These are phyloP conservation scores for Pollenia griseotomentosa DNA, from an alignment of 2,888 invertebrate genomes.

Conservation along the genomic window DNA sequence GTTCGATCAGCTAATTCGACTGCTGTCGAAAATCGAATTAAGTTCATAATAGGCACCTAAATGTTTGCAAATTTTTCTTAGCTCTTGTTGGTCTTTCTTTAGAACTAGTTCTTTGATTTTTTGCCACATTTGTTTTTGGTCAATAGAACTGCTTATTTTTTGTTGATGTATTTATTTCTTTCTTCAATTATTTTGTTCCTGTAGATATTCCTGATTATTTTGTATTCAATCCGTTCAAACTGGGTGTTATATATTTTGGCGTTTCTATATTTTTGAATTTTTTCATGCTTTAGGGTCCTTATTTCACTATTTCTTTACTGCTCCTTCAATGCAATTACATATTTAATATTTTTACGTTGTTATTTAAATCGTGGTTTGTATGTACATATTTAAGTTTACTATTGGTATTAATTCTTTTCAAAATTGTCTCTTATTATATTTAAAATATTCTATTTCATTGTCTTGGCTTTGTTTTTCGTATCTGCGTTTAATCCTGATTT, in stretches of 20 bases:
- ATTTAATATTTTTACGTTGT: neutral
- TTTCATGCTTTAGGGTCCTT: neutral
- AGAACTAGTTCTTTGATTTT: too few species aligned
- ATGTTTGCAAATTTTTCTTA: too few species aligned
- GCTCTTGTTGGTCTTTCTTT: too few species aligned
- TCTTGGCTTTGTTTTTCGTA: too few species aligned
- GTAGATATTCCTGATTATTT: too few species aligned
- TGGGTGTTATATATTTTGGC: neutral
- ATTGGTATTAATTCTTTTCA: neutral
- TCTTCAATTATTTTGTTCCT: neutral
- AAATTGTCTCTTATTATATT: neutral
- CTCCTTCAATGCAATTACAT: neutral
- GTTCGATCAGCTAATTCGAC: too few species aligned
- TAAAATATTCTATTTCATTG: too few species aligned
- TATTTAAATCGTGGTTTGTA: neutral
- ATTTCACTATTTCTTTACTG: neutral
- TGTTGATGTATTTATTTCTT: neutral
- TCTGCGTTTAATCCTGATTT: too few species aligned
- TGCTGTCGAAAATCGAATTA: too few species aligned
- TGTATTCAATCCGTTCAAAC: neutral
- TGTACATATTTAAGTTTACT: neutral
- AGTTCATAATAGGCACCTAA: too few species aligned
- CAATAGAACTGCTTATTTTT: neutral
- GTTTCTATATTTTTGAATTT: neutral
- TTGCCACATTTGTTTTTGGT: too few species aligned